These are phyloP conservation scores for Acholoe squamosa DNA, from an alignment of 2,888 invertebrate genomes.

Conservation along the genomic window DNA sequence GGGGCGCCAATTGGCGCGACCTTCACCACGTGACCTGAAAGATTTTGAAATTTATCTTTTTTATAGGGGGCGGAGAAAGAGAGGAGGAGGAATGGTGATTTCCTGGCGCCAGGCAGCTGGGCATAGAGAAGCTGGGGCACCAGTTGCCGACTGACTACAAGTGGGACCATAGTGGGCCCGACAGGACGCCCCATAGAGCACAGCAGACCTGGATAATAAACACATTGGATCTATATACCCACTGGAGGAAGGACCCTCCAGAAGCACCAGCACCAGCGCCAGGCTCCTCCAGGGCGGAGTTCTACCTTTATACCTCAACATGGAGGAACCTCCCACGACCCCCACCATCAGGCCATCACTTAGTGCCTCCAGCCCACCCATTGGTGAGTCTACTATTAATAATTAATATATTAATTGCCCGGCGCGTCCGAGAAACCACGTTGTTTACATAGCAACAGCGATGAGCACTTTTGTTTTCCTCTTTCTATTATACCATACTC, in stretches of 20 bases:
- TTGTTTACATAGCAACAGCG: slow-evolving; percentile 18
- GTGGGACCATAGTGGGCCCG: neutral
- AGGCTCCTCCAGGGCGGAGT: neutral
- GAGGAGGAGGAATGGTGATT: slow-evolving; percentile 43
- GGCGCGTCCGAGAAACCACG: neutral
- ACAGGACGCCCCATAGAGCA: neutral
- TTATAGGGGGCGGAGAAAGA: slow-evolving; percentile 18
- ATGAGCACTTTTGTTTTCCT: neutral
- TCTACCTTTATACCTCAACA: slow-evolving; percentile 7
- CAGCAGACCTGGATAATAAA: neutral
- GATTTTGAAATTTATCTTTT: slow-evolving; percentile 59
- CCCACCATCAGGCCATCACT: slow-evolving; percentile 33
- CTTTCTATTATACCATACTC: neutral
- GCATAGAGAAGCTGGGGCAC: neutral
- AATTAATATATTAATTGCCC: slow-evolving; percentile 40
- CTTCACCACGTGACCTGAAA: slow-evolving; percentile 57
- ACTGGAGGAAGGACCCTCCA: slow-evolving; percentile 9
- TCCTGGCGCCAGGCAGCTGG: slow-evolving; percentile 15
- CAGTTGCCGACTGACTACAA: neutral
- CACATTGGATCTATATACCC: neutral
- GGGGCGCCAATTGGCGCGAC: slow-evolving; percentile 54
- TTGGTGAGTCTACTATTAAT: slow-evolving; percentile 44
- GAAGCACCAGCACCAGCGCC: neutral
- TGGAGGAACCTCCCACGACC: slow-evolving; percentile 19
- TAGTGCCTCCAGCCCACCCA: neutral